Evolutionary conservation across 2,113 vertebrate species (phyloP).

Genomic region (Vulpes vulpes): DNA sequence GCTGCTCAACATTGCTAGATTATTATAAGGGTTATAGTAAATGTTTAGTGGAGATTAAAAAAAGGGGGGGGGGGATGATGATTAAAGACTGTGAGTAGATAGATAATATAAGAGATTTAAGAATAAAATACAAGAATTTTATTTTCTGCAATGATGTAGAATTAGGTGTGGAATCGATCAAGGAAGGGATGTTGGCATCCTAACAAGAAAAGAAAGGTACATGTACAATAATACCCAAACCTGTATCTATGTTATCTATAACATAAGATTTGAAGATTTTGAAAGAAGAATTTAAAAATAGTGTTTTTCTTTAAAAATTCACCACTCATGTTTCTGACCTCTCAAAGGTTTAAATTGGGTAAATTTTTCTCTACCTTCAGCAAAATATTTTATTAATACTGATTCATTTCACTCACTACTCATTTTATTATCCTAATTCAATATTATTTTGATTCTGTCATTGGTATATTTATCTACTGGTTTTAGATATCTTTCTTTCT

Average conservation of each 20-base stretch:
- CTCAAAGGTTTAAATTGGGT: not conserved
- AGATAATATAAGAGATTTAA: not conserved
- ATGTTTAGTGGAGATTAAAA: not conserved
- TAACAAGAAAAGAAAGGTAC: not conserved
- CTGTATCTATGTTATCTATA: not conserved
- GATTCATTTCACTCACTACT: not conserved
- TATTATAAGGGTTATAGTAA: not conserved
- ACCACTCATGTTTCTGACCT: not conserved
- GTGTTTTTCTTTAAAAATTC: not conserved
- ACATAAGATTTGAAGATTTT: not conserved
- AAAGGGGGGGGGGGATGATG: accelerated
- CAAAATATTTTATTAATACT: not conserved
- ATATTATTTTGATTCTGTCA: not conserved
- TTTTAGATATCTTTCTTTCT: not conserved
- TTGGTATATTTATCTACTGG: not conserved
- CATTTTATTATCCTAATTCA: not conserved
- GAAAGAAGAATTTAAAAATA: not conserved
- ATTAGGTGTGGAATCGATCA: not conserved
- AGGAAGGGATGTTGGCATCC: not conserved
- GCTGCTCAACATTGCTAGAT: not conserved
- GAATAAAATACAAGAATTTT: not conserved
- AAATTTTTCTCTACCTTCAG: not conserved
- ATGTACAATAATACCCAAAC: not conserved
- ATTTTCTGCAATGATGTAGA: not conserved
- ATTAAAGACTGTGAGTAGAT: not conserved